Base-by-base conservation (phyloP, 1,140 invertebrate species). In the Hylaeus volcanicus region DNA sequence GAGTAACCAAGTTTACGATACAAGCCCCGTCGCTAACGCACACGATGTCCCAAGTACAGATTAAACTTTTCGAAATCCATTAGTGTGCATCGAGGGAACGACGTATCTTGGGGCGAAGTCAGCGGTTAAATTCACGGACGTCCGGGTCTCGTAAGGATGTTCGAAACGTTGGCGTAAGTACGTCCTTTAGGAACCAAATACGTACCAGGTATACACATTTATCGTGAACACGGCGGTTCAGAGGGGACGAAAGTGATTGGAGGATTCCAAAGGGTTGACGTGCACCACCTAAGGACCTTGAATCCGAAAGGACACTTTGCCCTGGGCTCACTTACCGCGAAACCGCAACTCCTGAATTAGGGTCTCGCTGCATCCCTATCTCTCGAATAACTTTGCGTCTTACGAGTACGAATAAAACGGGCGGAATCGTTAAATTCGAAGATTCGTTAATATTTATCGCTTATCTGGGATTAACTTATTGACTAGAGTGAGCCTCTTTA, bases 111-210 rank as follows among this genome's bases (percentile, higher is more conserved):
- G 26, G 56, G 60, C 69, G 61, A 77, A 86, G 85, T 86, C 76
- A 84, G 81, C 82, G 79, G 85, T 86, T 84, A 87, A 87, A 84
- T 86, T 86, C 71, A 68, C 82, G 75, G 64, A 82, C 61, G 64
- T 84, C 64, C 79, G 58, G 70, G 56, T 73, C 79, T 65, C 82
- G 60, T 9, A 74, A 77, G 79, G 14, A 66, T 55, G 64, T 79
- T 76, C 82, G 14, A 63, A 65, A 43, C 83, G 63, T 26, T 37
- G n/a, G 12, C n/a, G 51, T 43, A 66, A 76, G 72, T 79, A 68
- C 69, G 2, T 78, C 48, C 74, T 81, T 41, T 37, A 64, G 39
- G 15, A 14, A 45, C 14, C 48, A 43, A 65, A 65, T 58, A 15
- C 4, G 60, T 26, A 51, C 6, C n/a, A 55, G 72, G 58, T 15